Conservation (phyloP, 2,888 invertebrate genomes). For the Dryococelus australis region DNA sequence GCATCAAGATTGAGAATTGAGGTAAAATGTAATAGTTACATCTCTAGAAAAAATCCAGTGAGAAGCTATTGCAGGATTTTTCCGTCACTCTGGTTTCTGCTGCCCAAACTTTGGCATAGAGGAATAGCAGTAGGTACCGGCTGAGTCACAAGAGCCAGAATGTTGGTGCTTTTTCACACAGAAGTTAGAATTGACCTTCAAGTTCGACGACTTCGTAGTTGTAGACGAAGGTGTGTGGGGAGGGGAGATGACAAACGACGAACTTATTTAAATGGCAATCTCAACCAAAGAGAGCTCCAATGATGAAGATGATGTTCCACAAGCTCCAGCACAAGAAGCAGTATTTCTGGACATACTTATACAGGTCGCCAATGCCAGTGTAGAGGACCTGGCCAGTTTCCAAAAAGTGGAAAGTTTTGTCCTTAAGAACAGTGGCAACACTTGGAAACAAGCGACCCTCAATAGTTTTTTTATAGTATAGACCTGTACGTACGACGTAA, state of each 20-base stretch:
- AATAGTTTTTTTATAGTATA: too few species aligned
- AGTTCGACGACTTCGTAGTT: background rate
- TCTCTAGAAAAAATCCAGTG: too few species aligned
- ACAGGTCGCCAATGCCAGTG: background rate
- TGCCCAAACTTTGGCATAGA: too few species aligned
- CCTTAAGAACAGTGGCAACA: too few species aligned
- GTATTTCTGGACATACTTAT: background rate
- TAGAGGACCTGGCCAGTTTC: too few species aligned
- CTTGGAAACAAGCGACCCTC: too few species aligned
- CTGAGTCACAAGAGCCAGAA: background rate
- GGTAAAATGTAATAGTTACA: too few species aligned
- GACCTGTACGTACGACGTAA: too few species aligned
- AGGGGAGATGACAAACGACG: background rate
- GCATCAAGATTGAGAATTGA: too few species aligned
- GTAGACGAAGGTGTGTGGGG: background rate
- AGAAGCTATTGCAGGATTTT: background rate
- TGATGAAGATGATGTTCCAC: background rate
- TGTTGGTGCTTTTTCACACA: background rate
- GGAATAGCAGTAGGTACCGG: background rate
- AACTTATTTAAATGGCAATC: background rate
- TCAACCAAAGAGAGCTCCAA: background rate
- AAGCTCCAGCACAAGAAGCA: background rate
- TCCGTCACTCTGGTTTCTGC: background rate
- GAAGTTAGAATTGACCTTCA: background rate
- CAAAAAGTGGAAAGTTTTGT: too few species aligned